phyloP scores from a whole-genome alignment of 2,797 vertebrate genomes.

The Acomys russatus region DNA sequence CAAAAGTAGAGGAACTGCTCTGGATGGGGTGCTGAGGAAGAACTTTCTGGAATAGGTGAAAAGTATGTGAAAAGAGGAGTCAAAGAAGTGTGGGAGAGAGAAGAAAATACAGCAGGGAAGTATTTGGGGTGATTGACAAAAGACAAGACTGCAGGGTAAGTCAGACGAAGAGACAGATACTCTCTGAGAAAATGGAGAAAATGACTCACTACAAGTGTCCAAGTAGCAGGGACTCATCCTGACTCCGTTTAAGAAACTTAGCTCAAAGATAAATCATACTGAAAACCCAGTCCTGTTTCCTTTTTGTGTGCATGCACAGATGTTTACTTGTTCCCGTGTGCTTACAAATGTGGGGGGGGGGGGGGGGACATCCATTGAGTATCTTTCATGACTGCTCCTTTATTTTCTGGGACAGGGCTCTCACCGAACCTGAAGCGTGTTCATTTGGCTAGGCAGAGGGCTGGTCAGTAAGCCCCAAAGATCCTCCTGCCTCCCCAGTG shows the following conservation, averaged over 20 bases:
- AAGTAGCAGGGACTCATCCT: neutral
- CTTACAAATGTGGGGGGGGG: neutral
- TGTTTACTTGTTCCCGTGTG: neutral
- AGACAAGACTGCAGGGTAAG: neutral
- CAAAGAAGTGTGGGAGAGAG: neutral
- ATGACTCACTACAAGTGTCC: neutral
- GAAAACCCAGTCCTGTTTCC: neutral
- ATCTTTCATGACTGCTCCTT: neutral
- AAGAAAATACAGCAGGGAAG: neutral
- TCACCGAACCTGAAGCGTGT: neutral
- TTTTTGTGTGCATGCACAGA: neutral
- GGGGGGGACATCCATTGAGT: neutral
- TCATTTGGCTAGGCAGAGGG: neutral
- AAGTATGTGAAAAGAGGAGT: neutral
- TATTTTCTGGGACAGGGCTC: neutral
- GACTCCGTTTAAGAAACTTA: neutral
- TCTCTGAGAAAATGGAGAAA: neutral
- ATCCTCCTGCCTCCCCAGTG: neutral
- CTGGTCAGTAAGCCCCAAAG: too few relatives aligned
- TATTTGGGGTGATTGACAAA: neutral
- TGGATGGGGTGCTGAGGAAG: neutral
- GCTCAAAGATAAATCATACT: neutral
- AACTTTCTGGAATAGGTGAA: slow-evolving; percentile 8
- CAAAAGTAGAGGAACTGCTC: neutral
- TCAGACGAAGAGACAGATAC: neutral